Evolutionary conservation across 2,888 invertebrate species (phyloP).

Genomic region (Endotricha flammealis): DNA sequence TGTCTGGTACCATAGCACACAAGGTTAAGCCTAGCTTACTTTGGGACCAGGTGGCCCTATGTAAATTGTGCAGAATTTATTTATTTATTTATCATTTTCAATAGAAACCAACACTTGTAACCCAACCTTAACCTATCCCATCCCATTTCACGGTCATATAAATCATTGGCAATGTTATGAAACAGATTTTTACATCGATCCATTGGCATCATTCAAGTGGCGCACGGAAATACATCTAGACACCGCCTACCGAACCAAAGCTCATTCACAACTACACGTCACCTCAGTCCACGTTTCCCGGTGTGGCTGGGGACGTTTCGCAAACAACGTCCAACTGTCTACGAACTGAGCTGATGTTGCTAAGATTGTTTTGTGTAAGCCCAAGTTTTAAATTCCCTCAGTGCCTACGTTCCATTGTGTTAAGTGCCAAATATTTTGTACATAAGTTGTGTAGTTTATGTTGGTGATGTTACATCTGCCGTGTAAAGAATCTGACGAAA

Average conservation of each 20-base stretch:
- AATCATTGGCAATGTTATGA: conserved; percentile 61
- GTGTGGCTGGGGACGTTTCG: conserved; percentile 31
- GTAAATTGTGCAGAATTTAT: too few relatives aligned
- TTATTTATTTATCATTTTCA: too few relatives aligned
- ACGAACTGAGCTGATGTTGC: conserved; percentile 40
- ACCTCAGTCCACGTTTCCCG: conserved; percentile 41
- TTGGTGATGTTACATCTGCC: too few relatives aligned
- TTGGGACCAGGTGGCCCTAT: too few relatives aligned
- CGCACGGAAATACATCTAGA: conserved; percentile 65
- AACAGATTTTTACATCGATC: conserved; percentile 59
- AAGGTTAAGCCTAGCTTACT: too few relatives aligned
- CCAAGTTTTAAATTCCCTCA: conserved; percentile 6
- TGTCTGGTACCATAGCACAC: too few relatives aligned
- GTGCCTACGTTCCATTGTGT: too few relatives aligned
- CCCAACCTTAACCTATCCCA: conserved; percentile 40
- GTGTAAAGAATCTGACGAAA: too few relatives aligned
- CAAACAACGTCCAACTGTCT: conserved; percentile 23
- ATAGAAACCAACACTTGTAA: conserved; percentile 11
- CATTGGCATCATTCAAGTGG: conserved; percentile 69
- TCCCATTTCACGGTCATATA: conserved; percentile 54
- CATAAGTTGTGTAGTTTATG: too few relatives aligned
- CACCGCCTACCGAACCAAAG: conserved; percentile 50
- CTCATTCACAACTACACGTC: conserved; percentile 62
- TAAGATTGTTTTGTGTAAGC: conserved; percentile 52
- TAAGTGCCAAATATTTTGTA: too few relatives aligned